phyloP scores from a whole-genome alignment of 2,888 invertebrate genomes.

The Poecilobothrus nobilitatus region DNA sequence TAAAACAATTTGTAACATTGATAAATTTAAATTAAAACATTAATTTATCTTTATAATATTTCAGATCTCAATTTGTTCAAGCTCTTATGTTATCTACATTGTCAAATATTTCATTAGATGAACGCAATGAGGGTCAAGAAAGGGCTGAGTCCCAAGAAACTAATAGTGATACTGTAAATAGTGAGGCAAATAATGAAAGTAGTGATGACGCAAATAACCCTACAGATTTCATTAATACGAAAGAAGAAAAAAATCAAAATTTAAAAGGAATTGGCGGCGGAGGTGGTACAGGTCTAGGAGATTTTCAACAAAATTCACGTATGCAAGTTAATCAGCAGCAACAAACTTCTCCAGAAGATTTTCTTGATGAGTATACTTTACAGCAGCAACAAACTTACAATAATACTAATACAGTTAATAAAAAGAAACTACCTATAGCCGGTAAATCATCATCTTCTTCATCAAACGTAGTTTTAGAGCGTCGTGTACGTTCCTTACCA shows the following conservation, averaged over 20 bases:
- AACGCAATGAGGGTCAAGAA: slow-evolving; percentile 28
- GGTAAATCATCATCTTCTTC: slow-evolving; percentile 24
- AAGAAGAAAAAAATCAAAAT: slow-evolving; percentile 23
- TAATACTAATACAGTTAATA: slow-evolving; percentile 30
- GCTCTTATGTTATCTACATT: slow-evolving; percentile 58
- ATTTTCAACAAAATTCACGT: slow-evolving; percentile 29
- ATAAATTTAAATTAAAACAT: slow-evolving; percentile 7
- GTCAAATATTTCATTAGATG: slow-evolving; percentile 36
- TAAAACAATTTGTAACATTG: slow-evolving; percentile 22
- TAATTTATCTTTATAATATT: slow-evolving; percentile 10
- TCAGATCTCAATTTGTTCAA: slow-evolving; percentile 55
- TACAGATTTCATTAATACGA: slow-evolving; percentile 24
- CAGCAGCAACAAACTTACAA: slow-evolving; percentile 30
- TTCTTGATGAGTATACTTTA: slow-evolving; percentile 38
- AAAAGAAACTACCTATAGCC: slow-evolving; percentile 26
- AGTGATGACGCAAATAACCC: slow-evolving; percentile 24
- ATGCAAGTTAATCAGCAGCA: slow-evolving; percentile 42
- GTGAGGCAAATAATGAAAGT: slow-evolving; percentile 30
- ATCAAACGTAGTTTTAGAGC: slow-evolving; percentile 30
- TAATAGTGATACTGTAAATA: slow-evolving; percentile 42
- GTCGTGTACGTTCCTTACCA: slow-evolving; percentile 38
- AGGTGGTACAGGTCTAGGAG: slow-evolving; percentile 19
- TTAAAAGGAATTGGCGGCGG: slow-evolving; percentile 25
- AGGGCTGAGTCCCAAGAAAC: slow-evolving; percentile 31
- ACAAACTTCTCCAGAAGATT: slow-evolving; percentile 44